phyloP scores from a whole-genome alignment of 2,113 vertebrate genomes.

The Tragelaphus buxtoni region DNA sequence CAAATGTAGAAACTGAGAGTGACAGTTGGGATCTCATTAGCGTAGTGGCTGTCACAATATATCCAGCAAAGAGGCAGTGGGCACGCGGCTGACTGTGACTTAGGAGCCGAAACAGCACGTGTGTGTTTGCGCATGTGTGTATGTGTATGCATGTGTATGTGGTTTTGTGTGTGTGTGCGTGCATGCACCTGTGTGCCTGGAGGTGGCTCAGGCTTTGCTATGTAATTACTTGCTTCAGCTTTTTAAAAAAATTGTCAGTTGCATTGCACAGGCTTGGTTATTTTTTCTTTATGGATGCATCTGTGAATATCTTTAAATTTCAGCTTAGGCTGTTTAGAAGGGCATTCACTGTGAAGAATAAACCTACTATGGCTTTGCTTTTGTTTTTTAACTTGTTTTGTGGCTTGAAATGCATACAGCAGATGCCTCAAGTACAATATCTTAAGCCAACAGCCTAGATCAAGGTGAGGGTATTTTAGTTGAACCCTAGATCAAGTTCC shows the following conservation, averaged over 20 bases:
- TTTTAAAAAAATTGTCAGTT: constrained; percentile 23
- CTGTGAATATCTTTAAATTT: constrained; percentile 45
- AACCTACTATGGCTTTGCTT: not conserved
- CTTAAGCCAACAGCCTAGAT: not conserved
- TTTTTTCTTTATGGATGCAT: constrained; percentile 24
- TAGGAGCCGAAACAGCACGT: not conserved
- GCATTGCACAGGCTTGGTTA: not conserved
- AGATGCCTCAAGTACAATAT: not conserved
- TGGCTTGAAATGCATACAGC: not conserved
- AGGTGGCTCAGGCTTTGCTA: constrained; percentile 6
- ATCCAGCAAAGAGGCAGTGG: constrained; percentile 5
- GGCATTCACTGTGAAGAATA: constrained; percentile 23
- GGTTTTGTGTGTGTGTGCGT: fast-evolving
- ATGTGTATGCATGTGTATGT: not conserved
- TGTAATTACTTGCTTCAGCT: constrained; percentile 33
- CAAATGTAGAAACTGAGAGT: constrained; percentile 34
- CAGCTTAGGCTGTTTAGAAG: not conserved
- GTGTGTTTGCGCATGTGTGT: not conserved
- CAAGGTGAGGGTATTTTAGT: not conserved
- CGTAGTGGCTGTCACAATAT: constrained; percentile 36
- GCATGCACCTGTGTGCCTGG: not conserved
- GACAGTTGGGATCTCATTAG: constrained; percentile 36
- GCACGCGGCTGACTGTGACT: not conserved
- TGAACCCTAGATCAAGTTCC: not conserved
- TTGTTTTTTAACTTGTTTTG: not conserved